Evolutionary conservation across 2,888 invertebrate species (phyloP).

Genomic region (Philereme transversata): DNA sequence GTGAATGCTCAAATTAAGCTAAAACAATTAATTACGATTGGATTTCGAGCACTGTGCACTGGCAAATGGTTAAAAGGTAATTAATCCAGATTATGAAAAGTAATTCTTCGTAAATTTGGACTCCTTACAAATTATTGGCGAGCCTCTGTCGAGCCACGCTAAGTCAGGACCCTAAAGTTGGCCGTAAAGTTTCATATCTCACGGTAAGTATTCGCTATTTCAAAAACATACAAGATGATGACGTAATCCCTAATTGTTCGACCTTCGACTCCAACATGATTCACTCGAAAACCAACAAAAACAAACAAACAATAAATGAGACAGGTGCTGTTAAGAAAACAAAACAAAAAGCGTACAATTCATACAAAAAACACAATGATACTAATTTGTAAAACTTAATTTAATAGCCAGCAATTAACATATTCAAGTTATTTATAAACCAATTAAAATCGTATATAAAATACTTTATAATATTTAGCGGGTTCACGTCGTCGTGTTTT

Average conservation of each 20-base stretch:
- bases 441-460: conserved; percentile 5
- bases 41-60: too few relatives aligned
- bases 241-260: conserved; percentile 15
- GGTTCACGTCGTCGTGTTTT: conserved; percentile 1
- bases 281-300: conserved; percentile 17
- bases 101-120: too few relatives aligned
- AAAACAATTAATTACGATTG: too few relatives aligned
- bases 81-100: too few relatives aligned
- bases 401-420: background rate
- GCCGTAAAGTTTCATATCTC: too few relatives aligned
- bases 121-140: too few relatives aligned
- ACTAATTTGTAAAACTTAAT: background rate
- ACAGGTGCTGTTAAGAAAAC: conserved; percentile 6
- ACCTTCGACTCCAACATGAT: conserved; percentile 16
- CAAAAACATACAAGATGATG: conserved; percentile 15
- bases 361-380: background rate
- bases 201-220: background rate
- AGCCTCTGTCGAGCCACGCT: too few relatives aligned
- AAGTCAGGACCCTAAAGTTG: too few relatives aligned
- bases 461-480: background rate
- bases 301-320: conserved; percentile 12
- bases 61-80: too few relatives aligned
- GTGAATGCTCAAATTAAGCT: too few relatives aligned
- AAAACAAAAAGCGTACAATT: background rate
- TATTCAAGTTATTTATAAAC: conserved; percentile 4